Evolutionary conservation across 1,140 invertebrate species (phyloP).

Genomic region (Magallana gigas): DNA sequence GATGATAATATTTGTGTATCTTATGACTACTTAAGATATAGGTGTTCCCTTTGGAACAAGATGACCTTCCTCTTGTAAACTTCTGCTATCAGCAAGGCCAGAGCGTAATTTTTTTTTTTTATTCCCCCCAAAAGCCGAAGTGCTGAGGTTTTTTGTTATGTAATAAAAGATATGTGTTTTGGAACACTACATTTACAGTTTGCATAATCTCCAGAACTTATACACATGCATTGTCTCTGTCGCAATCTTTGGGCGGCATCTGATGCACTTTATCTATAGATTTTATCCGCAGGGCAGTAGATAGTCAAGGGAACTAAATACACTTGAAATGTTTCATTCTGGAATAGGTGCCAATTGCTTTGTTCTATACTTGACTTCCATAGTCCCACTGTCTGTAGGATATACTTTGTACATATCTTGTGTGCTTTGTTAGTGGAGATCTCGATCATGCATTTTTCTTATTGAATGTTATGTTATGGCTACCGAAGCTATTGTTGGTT

Average conservation of each 20-base stretch:
- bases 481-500: not conserved
- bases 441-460: not conserved
- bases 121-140: not conserved
- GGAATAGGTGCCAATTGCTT: constrained; percentile 1
- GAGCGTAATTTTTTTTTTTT: not conserved
- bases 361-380: not conserved
- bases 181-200: not conserved
- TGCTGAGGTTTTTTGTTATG: not conserved
- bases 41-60: not conserved
- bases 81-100: not conserved
- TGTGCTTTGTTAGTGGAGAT: not conserved
- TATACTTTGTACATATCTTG: not conserved
- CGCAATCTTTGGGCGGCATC: not conserved
- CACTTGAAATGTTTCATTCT: not conserved
- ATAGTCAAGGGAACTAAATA: not conserved
- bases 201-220: not conserved
- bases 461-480: not conserved
- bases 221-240: not conserved
- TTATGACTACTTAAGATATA: constrained; percentile 11
- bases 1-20: constrained; percentile 32
- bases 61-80: not conserved
- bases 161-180: constrained; percentile 1
- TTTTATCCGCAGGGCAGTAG: not conserved
- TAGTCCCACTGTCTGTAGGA: not conserved
- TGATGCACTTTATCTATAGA: constrained; percentile 9